Percentiles rank a stretch among this genome's conserved stretches.
Conservation (phyloP, 1,140 invertebrate species). For the Meloidogyne chitwoodi region DNA sequence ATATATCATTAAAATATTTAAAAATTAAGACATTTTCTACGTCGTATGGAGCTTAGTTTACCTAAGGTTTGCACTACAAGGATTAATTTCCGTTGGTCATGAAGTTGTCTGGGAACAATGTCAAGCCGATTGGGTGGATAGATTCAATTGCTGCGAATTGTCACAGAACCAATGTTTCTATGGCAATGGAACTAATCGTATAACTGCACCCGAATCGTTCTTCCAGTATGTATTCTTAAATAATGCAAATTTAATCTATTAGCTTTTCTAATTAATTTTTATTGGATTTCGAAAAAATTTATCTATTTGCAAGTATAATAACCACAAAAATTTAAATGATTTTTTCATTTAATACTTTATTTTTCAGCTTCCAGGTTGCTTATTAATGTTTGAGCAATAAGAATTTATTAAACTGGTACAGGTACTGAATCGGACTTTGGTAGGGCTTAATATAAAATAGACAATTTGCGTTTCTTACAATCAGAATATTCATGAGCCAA, state of each 20-base stretch:
- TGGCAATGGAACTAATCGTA: slow-evolving; percentile 40
- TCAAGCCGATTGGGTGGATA: slow-evolving; percentile 38
- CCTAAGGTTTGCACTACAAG: slow-evolving; percentile 54
- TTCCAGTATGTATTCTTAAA: slow-evolving; percentile 41
- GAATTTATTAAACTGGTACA: slow-evolving; percentile 39
- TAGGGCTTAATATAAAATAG: slow-evolving; percentile 30
- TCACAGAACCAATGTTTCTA: neutral
- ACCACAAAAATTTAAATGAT: no score
- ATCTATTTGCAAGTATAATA: no score
- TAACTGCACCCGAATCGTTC: slow-evolving; percentile 55
- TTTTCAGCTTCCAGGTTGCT: slow-evolving; percentile 10
- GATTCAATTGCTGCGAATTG: slow-evolving; percentile 52
- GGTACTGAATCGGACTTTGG: slow-evolving; percentile 51
- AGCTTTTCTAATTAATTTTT: neutral
- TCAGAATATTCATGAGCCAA: neutral
- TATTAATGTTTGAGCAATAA: neutral
- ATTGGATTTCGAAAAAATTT: no score
- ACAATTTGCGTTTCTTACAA: neutral
- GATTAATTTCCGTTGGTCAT: slow-evolving; percentile 35
- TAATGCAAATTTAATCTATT: neutral
- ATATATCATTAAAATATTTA: no score
- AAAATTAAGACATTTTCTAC: slow-evolving; percentile 56
- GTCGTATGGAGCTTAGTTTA: slow-evolving; percentile 64
- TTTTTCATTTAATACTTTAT: neutral
- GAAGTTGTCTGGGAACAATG: slow-evolving; percentile 19